Evolutionary conservation across 2,888 invertebrate species (phyloP).

Genomic region (Incurvaria masculella): DNA sequence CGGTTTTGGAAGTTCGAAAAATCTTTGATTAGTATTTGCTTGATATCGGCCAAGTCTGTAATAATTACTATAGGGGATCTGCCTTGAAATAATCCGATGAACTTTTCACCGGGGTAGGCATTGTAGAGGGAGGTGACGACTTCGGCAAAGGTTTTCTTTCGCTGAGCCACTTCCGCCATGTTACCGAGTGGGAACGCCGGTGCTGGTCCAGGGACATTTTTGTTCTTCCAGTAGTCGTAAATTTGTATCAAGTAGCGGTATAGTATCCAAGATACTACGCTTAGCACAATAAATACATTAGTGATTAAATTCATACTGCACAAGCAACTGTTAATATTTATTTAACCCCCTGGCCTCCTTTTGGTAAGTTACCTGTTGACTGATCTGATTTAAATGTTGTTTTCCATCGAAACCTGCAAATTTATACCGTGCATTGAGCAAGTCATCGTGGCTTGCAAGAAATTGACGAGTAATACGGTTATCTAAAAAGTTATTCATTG

Average conservation of each 20-base stretch:
- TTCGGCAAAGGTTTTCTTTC: conserved; percentile 18
- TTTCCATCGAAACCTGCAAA: too few species aligned
- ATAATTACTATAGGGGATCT: conserved; percentile 26
- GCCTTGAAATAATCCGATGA: conserved; percentile 30
- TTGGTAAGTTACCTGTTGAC: too few species aligned
- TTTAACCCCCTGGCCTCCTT: too few species aligned
- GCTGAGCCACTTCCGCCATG: conserved; percentile 20
- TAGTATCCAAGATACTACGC: not conserved
- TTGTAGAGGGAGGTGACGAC: conserved; percentile 24
- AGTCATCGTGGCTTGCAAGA: too few species aligned
- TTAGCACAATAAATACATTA: too few species aligned
- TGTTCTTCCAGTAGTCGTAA: conserved; percentile 29
- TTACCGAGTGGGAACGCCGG: conserved; percentile 28
- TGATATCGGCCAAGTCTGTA: conserved; percentile 30
- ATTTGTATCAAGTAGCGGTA: conserved; percentile 23
- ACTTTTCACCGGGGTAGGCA: conserved; percentile 26
- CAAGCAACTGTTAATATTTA: too few species aligned
- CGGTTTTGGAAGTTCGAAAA: conserved; percentile 29
- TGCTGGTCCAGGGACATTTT: conserved; percentile 23
- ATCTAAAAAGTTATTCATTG: too few species aligned
- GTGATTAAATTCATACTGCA: too few species aligned
- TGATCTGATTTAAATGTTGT: too few species aligned
- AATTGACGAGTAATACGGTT: too few species aligned
- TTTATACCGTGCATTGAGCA: too few species aligned
- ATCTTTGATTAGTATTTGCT: conserved; percentile 31